Conservation (phyloP, 2,888 invertebrate species). For the Monoplex corrugatus region DNA sequence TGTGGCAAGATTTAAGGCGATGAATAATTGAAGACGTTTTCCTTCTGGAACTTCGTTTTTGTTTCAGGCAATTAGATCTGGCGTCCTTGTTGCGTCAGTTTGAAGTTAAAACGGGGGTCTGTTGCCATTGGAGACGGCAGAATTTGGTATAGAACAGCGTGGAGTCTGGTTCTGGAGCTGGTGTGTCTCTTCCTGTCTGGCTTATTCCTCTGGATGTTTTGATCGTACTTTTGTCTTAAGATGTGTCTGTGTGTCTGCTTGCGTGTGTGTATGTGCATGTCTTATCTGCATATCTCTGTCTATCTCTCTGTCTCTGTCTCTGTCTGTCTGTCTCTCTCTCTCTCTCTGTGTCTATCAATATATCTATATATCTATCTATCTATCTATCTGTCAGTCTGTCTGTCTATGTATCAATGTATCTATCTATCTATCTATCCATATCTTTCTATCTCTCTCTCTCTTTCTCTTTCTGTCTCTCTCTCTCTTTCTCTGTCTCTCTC, state of each 20-base stretch:
- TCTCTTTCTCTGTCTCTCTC: neutral
- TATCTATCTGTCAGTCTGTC: neutral
- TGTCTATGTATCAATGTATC: neutral
- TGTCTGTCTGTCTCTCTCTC: neutral
- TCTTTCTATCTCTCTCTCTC: neutral
- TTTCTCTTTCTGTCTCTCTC: neutral
- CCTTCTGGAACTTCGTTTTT: neutral
- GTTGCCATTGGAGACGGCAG: too few species aligned
- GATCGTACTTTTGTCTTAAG: too few species aligned
- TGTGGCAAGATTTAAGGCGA: neutral
- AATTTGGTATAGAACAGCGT: too few species aligned
- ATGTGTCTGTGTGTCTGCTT: too few species aligned
- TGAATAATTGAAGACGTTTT: slow-evolving; percentile 16
- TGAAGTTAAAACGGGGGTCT: too few species aligned
- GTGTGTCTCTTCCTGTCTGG: too few species aligned
- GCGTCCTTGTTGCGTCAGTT: neutral
- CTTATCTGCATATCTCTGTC: neutral
- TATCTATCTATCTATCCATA: neutral
- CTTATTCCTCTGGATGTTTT: too few species aligned
- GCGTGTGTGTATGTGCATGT: neutral
- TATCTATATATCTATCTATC: neutral
- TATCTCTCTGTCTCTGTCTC: neutral
- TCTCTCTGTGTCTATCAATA: neutral
- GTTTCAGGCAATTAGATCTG: neutral
- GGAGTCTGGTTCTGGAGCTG: too few species aligned